Conservation (phyloP, 2,888 invertebrate species). For the Tuta absoluta region DNA sequence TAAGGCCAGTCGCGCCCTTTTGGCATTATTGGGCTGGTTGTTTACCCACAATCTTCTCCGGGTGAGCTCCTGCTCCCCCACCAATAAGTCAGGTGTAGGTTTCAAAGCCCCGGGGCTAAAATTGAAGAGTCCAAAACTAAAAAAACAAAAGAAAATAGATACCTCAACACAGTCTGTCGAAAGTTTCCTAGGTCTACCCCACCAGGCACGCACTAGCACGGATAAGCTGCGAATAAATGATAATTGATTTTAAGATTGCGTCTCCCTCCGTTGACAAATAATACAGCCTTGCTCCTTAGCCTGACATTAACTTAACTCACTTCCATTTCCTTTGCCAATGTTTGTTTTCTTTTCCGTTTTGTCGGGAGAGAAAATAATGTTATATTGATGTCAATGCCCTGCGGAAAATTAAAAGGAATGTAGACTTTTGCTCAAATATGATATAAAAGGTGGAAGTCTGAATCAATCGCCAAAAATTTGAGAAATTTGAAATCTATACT, state of each 20-base stretch:
- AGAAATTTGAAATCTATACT: too few relatives aligned
- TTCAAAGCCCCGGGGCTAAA: too few relatives aligned
- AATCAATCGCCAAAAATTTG: too few relatives aligned
- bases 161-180: background rate
- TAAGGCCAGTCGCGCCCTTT: too few relatives aligned
- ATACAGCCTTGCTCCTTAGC: slow-evolving; percentile 56
- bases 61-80: too few relatives aligned
- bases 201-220: slow-evolving; percentile 65
- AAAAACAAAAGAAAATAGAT: too few relatives aligned
- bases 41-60: too few relatives aligned
- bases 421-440: background rate
- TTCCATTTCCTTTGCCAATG: slow-evolving; percentile 32
- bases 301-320: slow-evolving; percentile 44
- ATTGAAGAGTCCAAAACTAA: too few relatives aligned
- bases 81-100: too few relatives aligned
- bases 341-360: slow-evolving; percentile 20
- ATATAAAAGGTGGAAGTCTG: too few relatives aligned
- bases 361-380: background rate
- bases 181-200: slow-evolving; percentile 39
- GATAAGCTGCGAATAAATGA: slow-evolving; percentile 81
- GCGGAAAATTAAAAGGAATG: slow-evolving; percentile 1
- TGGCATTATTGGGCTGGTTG: too few relatives aligned
- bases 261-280: slow-evolving; percentile 74
- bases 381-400: background rate
- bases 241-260: slow-evolving; percentile 81